Conservation (phyloP, 2,113 vertebrate species). For the Notiomystis cincta region DNA sequence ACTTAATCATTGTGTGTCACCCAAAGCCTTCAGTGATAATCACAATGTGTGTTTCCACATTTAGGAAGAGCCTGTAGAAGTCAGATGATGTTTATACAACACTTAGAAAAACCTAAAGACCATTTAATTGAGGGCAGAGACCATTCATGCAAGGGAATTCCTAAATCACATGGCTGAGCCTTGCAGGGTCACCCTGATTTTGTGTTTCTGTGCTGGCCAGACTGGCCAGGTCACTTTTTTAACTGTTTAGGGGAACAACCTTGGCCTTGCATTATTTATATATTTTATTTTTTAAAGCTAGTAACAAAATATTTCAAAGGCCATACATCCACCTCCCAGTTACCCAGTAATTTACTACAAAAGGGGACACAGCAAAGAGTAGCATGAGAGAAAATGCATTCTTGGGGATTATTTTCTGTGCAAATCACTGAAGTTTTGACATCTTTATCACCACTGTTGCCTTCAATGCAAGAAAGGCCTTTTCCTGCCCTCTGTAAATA, state of each 20-base stretch:
- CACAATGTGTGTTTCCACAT: background rate
- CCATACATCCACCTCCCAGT: background rate
- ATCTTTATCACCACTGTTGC: background rate
- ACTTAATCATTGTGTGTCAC: background rate
- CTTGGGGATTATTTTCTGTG: background rate
- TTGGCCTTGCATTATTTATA: background rate
- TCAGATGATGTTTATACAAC: background rate
- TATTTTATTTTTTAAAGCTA: background rate
- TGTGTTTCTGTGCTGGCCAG: background rate
- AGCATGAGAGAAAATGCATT: background rate
- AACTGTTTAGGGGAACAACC: background rate
- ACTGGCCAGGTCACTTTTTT: background rate
- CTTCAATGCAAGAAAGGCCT: background rate
- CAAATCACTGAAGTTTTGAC: background rate
- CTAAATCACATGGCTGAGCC: rapidly evolving
- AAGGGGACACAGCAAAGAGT: background rate
- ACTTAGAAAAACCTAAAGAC: background rate
- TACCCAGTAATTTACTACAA: background rate
- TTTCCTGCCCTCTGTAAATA: background rate
- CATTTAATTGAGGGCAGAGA: background rate
- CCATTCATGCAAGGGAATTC: background rate
- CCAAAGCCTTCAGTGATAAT: background rate
- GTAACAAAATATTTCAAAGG: background rate
- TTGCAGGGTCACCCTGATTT: background rate
- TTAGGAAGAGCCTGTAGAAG: background rate